These are phyloP conservation scores for Aethes cnicana DNA, from an alignment of 2,888 invertebrate genomes.

Conservation along the genomic window DNA sequence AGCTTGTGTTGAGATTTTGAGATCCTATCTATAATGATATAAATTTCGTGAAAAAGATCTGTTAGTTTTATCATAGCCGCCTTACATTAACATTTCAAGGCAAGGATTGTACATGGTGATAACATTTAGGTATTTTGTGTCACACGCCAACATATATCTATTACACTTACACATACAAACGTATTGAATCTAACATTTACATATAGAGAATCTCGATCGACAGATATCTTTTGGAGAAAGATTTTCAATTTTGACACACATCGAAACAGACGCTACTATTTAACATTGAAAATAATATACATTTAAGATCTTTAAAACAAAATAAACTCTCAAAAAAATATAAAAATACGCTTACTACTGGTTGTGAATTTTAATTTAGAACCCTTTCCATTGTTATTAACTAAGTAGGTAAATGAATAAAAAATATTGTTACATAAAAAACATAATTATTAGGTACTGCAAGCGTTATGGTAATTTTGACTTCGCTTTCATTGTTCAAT, in stretches of 20 bases:
- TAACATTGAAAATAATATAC: constrained; percentile 40
- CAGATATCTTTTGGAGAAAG: constrained; percentile 5
- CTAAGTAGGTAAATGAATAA: too few species aligned
- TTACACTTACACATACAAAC: constrained; percentile 18
- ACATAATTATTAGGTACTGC: too few species aligned
- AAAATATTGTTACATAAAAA: too few species aligned
- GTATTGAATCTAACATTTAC: constrained; percentile 3
- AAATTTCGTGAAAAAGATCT: constrained; percentile 33
- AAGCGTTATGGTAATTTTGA: too few species aligned
- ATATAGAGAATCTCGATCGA: constrained; percentile 7
- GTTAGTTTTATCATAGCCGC: constrained; percentile 38
- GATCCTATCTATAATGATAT: constrained; percentile 22
- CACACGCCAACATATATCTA: constrained; percentile 10
- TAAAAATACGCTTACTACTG: constrained; percentile 37
- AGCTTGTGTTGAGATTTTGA: constrained; percentile 11
- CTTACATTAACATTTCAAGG: constrained; percentile 55
- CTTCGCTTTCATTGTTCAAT: too few species aligned
- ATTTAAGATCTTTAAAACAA: constrained; percentile 48
- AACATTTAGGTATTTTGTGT: constrained; percentile 33
- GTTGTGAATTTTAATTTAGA: too few species aligned
- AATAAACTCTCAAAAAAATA: constrained; percentile 57
- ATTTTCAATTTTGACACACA: constrained; percentile 37
- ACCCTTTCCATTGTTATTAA: too few species aligned
- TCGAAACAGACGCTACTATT: constrained; percentile 21
- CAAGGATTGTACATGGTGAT: constrained; percentile 55